Conservation (phyloP, 2,888 invertebrate genomes). For the Hydrotaea cyrtoneurina region DNA sequence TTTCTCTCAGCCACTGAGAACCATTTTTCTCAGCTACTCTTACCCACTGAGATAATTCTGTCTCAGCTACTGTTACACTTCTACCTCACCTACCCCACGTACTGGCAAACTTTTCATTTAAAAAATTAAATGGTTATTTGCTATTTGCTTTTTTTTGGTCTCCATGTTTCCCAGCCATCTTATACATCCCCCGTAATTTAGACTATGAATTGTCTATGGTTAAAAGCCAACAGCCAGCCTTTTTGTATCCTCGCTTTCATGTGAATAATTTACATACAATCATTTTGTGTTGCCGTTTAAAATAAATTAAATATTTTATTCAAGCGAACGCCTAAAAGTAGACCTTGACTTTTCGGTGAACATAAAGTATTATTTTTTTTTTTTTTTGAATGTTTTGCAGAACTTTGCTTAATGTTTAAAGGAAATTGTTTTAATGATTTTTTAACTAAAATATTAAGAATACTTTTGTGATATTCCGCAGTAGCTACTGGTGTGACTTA, state of each 20-base stretch:
- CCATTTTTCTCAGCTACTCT: too few relatives aligned
- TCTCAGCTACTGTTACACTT: too few relatives aligned
- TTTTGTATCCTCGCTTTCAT: slow-evolving; percentile 5
- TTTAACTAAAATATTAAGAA: background rate
- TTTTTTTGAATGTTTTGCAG: slow-evolving; percentile 6
- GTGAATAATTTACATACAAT: slow-evolving; percentile 5
- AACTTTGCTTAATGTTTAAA: background rate
- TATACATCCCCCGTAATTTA: background rate
- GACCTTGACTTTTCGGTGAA: slow-evolving; percentile 33
- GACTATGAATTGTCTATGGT: background rate
- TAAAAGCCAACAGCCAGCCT: background rate
- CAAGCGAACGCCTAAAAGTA: slow-evolving; percentile 12
- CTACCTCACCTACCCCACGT: too few relatives aligned
- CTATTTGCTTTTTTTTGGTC: too few relatives aligned
- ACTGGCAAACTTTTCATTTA: too few relatives aligned
- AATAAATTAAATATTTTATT: slow-evolving; percentile 28
- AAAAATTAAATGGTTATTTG: too few relatives aligned
- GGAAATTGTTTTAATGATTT: slow-evolving; percentile 5
- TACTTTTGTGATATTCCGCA: background rate
- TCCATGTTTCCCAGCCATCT: background rate
- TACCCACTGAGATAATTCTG: too few relatives aligned
- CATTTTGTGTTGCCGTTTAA: background rate
- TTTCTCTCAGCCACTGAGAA: too few relatives aligned
- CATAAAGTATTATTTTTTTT: slow-evolving; percentile 29
- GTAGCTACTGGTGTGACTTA: background rate